These are phyloP conservation scores for Parthenolecanium corni DNA, from an alignment of 2,888 invertebrate species.

Conservation along the genomic window DNA sequence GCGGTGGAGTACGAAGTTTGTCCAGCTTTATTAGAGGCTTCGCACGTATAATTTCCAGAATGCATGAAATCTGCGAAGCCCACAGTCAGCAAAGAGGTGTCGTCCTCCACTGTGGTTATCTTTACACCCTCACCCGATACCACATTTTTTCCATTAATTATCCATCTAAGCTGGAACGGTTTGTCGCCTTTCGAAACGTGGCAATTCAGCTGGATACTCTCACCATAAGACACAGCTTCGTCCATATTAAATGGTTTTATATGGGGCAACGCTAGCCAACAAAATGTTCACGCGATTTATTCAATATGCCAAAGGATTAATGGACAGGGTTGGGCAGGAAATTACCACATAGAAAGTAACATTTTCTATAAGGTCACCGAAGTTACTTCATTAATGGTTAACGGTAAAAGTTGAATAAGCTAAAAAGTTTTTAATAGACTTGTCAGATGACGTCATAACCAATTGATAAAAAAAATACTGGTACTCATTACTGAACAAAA, in stretches of 20 bases:
- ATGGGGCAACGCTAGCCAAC: conserved; percentile 32
- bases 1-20: conserved; percentile 31
- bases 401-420: conserved; percentile 18
- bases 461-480: no score
- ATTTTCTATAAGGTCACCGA: background rate
- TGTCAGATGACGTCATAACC: no score
- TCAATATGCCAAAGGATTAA: background rate
- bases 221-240: conserved; percentile 33
- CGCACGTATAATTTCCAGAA: conserved; percentile 47
- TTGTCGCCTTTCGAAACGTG: conserved; percentile 37
- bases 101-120: conserved; percentile 30
- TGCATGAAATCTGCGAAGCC: conserved; percentile 59
- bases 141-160: conserved; percentile 47
- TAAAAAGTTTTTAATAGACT: background rate
- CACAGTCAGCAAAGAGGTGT: conserved; percentile 43
- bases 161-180: conserved; percentile 37
- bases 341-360: no score
- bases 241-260: conserved; percentile 35
- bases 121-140: conserved; percentile 29
- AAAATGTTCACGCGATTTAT: background rate
- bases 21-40: conserved; percentile 48
- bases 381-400: background rate
- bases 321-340: background rate
- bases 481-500: no score
- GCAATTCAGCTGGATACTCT: conserved; percentile 37